phyloP scores from a whole-genome alignment of 2,797 vertebrate species.

The Loris lydekkerianus region DNA sequence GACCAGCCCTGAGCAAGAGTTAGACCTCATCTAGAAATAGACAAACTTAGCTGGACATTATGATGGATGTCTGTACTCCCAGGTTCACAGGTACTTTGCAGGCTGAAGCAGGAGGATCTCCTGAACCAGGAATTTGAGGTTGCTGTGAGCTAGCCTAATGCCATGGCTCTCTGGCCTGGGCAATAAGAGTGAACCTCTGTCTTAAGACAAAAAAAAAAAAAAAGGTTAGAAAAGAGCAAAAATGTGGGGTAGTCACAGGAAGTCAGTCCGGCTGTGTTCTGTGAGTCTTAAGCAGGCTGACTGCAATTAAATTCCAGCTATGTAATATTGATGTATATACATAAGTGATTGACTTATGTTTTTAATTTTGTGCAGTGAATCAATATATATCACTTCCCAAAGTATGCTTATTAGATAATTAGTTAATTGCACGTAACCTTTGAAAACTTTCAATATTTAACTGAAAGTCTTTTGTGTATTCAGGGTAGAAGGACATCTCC shows the following conservation, averaged over 20 bases:
- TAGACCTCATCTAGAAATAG: no score
- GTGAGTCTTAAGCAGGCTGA: background rate
- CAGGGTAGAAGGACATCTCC: background rate
- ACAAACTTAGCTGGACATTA: no score
- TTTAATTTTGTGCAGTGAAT: background rate
- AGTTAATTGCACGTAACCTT: background rate
- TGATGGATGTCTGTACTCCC: no score
- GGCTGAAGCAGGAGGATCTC: no score
- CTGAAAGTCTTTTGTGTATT: background rate
- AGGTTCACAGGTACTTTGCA: no score
- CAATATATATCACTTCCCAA: background rate
- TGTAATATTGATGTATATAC: background rate
- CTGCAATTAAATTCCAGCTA: background rate
- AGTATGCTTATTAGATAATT: background rate
- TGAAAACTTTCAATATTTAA: slow-evolving; percentile 26
- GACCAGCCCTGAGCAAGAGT: no score
- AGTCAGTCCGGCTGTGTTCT: background rate
- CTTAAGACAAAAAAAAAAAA: no score
- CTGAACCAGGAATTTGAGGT: no score
- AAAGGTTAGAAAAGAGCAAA: background rate
- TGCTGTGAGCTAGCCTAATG: no score
- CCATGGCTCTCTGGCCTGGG: no score
- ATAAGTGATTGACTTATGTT: background rate
- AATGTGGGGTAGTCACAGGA: background rate
- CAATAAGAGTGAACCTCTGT: no score